These are phyloP conservation scores for Epizoanthus stellaris DNA, from an alignment of 92 coral and sea anemone species.

Conservation along the genomic window DNA sequence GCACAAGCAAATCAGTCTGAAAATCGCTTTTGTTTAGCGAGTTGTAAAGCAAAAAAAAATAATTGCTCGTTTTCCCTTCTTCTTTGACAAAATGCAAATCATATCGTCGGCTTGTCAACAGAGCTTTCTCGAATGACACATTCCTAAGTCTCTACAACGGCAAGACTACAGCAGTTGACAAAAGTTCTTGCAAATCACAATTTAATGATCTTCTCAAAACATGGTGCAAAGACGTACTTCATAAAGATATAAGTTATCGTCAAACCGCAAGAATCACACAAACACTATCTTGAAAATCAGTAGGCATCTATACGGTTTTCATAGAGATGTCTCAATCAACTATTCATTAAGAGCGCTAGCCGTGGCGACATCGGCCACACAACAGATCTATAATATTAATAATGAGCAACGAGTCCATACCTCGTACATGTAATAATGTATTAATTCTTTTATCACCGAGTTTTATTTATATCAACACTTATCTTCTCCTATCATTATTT, in stretches of 20 bases:
- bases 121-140: not conserved
- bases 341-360: not conserved
- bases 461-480: too few species aligned
- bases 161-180: not conserved
- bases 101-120: constrained; percentile 7
- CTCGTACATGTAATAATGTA: too few species aligned
- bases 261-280: not conserved
- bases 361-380: not conserved
- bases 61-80: not conserved
- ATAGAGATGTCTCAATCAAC: not conserved
- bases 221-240: not conserved
- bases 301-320: not conserved
- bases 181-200: not conserved
- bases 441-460: too few species aligned
- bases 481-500: too few species aligned
- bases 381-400: too few species aligned
- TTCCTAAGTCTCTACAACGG: constrained; percentile 44
- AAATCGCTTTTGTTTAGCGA: not conserved
- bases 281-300: not conserved
- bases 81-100: constrained; percentile 14
- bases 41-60: not conserved
- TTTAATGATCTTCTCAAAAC: not conserved
- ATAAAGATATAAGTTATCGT: not conserved
- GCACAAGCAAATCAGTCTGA: not conserved
- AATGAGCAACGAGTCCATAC: too few species aligned